Conservation (phyloP, 1,140 invertebrate species). For the Calliphora vicina region DNA sequence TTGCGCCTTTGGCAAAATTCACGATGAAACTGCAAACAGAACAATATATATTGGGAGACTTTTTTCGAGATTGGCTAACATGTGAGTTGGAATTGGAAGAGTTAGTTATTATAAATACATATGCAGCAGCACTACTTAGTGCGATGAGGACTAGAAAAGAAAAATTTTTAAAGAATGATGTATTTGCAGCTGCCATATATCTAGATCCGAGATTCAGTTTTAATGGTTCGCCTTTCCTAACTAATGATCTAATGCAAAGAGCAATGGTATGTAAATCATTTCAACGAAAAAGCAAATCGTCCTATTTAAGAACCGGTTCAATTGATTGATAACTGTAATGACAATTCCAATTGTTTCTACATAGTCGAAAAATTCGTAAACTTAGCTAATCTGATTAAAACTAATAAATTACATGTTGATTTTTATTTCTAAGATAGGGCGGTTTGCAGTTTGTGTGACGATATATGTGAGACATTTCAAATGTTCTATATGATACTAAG, state of each 20-base stretch:
- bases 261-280: not conserved
- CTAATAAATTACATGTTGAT: too few relatives aligned
- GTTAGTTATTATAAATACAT: too few relatives aligned
- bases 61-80: slow-evolving; percentile 17
- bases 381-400: too few relatives aligned
- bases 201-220: not conserved
- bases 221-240: not conserved
- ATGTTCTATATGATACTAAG: too few relatives aligned
- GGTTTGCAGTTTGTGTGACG: too few relatives aligned
- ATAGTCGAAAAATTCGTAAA: too few relatives aligned
- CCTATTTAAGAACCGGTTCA: too few relatives aligned
- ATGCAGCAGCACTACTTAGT: not conserved
- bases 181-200: not conserved
- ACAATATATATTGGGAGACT: slow-evolving; percentile 18
- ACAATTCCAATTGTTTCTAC: too few relatives aligned
- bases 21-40: not conserved
- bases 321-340: too few relatives aligned
- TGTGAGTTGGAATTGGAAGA: not conserved
- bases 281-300: too few relatives aligned
- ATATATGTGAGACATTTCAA: too few relatives aligned
- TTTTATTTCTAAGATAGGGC: too few relatives aligned
- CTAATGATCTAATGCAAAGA: not conserved
- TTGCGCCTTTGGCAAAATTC: not conserved
- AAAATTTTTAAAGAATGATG: not conserved
- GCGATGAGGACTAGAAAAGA: not conserved